These are phyloP conservation scores for Plecturocebus donacophilus DNA, from an alignment of 2,113 vertebrate genomes.

Conservation along the genomic window DNA sequence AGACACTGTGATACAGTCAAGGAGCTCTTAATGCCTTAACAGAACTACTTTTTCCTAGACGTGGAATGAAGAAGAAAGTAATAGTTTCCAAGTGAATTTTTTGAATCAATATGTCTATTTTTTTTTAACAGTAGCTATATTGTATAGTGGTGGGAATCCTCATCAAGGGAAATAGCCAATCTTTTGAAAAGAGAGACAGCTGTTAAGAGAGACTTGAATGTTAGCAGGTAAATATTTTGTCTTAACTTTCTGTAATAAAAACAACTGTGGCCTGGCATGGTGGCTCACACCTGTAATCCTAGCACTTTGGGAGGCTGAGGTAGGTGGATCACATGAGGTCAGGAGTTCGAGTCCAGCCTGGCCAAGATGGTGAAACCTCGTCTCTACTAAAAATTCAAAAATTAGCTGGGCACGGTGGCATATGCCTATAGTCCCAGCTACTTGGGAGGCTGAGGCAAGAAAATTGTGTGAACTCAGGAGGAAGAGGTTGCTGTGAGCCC, in stretches of 20 bases:
- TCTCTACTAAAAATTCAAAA: too few relatives aligned
- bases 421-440: too few relatives aligned
- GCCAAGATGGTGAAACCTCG: too few relatives aligned
- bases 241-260: not conserved
- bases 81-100: not conserved
- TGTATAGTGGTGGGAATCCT: not conserved
- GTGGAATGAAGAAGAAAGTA: not conserved
- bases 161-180: not conserved
- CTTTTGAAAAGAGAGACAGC: conserved; percentile 1
- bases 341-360: too few relatives aligned
- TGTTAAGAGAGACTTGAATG: not conserved
- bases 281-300: too few relatives aligned
- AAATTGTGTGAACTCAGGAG: too few relatives aligned
- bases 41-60: not conserved
- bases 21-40: not conserved
- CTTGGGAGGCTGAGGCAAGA: too few relatives aligned
- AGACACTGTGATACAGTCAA: not conserved
- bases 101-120: not conserved
- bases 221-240: not conserved
- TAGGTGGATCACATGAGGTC: too few relatives aligned
- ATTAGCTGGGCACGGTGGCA: too few relatives aligned
- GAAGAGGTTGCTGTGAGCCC: too few relatives aligned
- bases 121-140: not conserved
- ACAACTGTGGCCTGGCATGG: too few relatives aligned
- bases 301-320: too few relatives aligned